Evolutionary conservation across 2,797 vertebrate genomes (phyloP).

Genomic region (Pantherophis alleghaniensis): DNA sequence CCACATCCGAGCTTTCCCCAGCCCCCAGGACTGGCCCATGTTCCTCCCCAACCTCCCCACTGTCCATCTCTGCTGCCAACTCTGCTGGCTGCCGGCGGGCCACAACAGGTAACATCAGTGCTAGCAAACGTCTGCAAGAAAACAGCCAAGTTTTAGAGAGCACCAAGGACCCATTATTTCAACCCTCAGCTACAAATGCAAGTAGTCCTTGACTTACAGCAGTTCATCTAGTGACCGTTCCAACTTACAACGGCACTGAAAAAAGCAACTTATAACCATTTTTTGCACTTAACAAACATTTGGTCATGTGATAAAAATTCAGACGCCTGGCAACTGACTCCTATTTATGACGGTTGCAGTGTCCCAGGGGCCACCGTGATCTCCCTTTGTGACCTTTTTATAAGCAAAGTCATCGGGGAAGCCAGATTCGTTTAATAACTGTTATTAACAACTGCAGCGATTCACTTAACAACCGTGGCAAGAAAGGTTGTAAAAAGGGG

Average conservation of each 20-base stretch:
- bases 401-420: neutral
- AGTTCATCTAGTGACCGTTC: neutral
- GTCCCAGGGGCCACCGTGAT: neutral
- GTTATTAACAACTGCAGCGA: neutral
- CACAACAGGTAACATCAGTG: neutral
- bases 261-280: neutral
- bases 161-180: neutral
- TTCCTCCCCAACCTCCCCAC: no score
- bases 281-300: neutral
- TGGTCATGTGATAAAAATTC: neutral
- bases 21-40: no score
- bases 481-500: neutral
- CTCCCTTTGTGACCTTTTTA: neutral
- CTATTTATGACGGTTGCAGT: neutral
- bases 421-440: neutral
- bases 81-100: no score
- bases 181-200: neutral
- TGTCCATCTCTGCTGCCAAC: fast-evolving
- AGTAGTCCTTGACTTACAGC: neutral
- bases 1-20: no score
- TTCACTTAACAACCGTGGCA: neutral
- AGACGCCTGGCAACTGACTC: neutral
- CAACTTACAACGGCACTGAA: neutral
- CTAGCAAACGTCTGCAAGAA: neutral
- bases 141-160: neutral